Conservation (phyloP, 2,888 invertebrate genomes). For the Ichneumoninae sp. region DNA sequence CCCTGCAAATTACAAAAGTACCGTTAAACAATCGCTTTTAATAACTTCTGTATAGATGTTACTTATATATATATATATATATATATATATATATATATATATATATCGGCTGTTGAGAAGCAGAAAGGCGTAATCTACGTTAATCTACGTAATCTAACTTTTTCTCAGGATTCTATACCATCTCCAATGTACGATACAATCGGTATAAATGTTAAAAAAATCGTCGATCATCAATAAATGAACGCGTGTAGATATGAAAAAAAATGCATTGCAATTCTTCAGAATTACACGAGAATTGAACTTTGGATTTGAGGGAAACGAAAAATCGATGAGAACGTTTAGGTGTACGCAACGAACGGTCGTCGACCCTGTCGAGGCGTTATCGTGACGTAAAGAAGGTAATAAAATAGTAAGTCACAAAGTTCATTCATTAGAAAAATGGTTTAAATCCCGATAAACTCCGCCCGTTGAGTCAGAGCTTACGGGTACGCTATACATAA, state of each 20-base stretch:
- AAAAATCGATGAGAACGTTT: background rate
- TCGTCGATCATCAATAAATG: background rate
- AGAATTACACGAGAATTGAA: background rate
- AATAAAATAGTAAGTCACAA: slow-evolving; percentile 37
- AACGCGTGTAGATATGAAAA: background rate
- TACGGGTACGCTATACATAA: background rate
- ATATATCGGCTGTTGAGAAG: no score
- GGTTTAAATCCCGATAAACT: background rate
- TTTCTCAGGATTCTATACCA: background rate
- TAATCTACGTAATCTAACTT: background rate
- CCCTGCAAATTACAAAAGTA: slow-evolving; percentile 38
- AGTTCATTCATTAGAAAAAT: slow-evolving; percentile 44
- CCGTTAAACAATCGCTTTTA: background rate
- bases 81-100: no score
- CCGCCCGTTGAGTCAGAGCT: slow-evolving; percentile 18
- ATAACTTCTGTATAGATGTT: background rate
- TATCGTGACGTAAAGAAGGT: slow-evolving; percentile 30
- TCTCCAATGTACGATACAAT: background rate
- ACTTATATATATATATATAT: background rate
- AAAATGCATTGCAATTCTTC: background rate
- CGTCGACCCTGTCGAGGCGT: slow-evolving; percentile 5
- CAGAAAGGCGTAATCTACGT: no score
- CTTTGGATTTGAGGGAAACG: background rate
- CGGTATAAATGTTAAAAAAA: background rate
- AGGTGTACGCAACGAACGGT: background rate